A percentile compares a stretch with the other conserved stretches of the same genome.
Conservation (phyloP, 2,797 vertebrate genomes). For the Megalops cyprinoides region DNA sequence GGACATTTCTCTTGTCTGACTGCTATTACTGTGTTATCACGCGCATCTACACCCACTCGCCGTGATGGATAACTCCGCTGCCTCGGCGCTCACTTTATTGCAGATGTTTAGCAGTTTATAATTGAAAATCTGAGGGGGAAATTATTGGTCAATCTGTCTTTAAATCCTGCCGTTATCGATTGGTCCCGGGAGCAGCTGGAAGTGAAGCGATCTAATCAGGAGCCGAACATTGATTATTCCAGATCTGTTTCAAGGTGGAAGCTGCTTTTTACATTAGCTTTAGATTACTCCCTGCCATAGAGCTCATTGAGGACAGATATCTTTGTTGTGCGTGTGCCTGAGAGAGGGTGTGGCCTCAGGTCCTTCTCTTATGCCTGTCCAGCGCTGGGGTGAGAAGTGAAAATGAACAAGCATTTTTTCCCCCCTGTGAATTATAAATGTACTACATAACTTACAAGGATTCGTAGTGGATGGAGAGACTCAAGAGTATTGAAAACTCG, state of each 20-base stretch:
- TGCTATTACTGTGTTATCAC: slow-evolving; percentile 45
- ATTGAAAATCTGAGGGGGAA: slow-evolving; percentile 56
- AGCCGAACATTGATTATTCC: slow-evolving; percentile 51
- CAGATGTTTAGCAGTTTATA: slow-evolving; percentile 64
- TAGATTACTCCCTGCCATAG: not conserved
- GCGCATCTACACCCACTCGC: slow-evolving; percentile 39
- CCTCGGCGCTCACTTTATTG: slow-evolving; percentile 49
- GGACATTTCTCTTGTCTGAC: slow-evolving; percentile 50
- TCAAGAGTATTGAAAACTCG: too few relatives aligned
- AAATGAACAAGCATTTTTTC: too few relatives aligned
- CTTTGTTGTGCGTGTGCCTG: not conserved
- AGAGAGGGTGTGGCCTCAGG: not conserved
- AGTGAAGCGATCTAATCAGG: slow-evolving; percentile 56
- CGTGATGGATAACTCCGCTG: slow-evolving; percentile 50
- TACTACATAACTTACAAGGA: too few relatives aligned
- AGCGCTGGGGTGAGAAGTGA: too few relatives aligned
- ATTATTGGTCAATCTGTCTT: slow-evolving; percentile 61
- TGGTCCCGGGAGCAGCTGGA: slow-evolving; percentile 44
- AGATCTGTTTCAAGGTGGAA: slow-evolving; percentile 41
- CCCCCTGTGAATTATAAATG: too few relatives aligned
- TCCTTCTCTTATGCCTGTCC: not conserved
- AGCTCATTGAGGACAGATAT: not conserved
- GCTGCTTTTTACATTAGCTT: not conserved
- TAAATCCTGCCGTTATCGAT: slow-evolving; percentile 52
- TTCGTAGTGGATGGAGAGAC: too few relatives aligned